These are phyloP conservation scores for Notiomystis cincta DNA, from an alignment of 2,113 vertebrate genomes.

Conservation along the genomic window DNA sequence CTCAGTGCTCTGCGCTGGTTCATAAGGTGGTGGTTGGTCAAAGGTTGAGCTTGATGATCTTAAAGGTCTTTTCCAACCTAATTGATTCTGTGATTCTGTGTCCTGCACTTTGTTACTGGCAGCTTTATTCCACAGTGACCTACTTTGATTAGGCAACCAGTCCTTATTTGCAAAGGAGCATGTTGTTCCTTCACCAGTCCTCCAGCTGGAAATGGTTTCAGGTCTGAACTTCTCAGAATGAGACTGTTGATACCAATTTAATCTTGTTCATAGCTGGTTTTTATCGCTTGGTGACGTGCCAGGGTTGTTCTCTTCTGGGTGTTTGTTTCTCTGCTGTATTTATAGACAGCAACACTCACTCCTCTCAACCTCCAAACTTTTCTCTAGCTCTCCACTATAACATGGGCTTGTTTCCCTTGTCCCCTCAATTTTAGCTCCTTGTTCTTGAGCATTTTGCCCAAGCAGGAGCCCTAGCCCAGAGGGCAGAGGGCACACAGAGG, in stretches of 20 bases:
- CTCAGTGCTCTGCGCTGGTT: not conserved
- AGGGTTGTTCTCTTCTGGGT: constrained; percentile 38
- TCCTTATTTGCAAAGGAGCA: not conserved
- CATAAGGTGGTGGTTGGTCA: not conserved
- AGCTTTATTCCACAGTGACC: not conserved
- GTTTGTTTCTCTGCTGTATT: constrained; percentile 50
- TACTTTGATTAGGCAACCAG: constrained; percentile 20
- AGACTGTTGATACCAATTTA: constrained; percentile 25
- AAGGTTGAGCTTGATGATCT: not conserved
- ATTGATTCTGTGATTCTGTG: not conserved
- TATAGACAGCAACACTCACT: constrained; percentile 42
- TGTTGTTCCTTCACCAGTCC: not conserved
- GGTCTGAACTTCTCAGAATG: constrained; percentile 44
- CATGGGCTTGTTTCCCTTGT: not conserved
- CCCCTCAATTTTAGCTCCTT: not conserved
- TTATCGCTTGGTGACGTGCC: not conserved
- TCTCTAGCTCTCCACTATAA: constrained; percentile 5
- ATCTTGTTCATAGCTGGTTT: constrained; percentile 26
- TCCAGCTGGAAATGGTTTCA: constrained; percentile 6
- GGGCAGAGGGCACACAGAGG: not conserved
- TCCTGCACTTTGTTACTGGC: rapidly evolving
- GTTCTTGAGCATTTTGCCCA: not conserved
- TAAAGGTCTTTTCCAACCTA: not conserved
- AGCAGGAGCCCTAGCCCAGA: not conserved
- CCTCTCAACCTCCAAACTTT: constrained; percentile 4